These are phyloP conservation scores for Betta splendens DNA, from an alignment of 2,797 vertebrate species.

Conservation along the genomic window DNA sequence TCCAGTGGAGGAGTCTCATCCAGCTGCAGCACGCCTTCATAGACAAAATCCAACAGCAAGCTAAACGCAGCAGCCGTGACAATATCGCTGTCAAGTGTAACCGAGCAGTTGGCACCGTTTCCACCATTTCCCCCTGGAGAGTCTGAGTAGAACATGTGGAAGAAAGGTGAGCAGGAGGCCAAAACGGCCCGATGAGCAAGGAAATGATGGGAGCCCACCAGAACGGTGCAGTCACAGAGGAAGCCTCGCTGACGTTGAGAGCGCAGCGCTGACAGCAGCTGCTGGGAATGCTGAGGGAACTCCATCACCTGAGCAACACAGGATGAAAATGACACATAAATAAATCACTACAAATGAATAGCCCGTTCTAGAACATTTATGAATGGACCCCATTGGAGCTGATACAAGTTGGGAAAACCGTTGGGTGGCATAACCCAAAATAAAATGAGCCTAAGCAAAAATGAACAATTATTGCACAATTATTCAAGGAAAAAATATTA, in stretches of 20 bases:
- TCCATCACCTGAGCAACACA: slow-evolving; percentile 83
- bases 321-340: neutral
- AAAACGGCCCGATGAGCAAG: slow-evolving; percentile 91
- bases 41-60: slow-evolving; percentile 93
- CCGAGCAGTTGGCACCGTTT: slow-evolving; percentile 70
- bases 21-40: slow-evolving; percentile 88
- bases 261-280: slow-evolving; percentile 88
- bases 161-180: slow-evolving; percentile 94
- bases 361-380: too few species aligned
- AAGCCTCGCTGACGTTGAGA: slow-evolving; percentile 93
- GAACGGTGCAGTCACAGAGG: slow-evolving; percentile 92
- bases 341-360: too few species aligned
- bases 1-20: slow-evolving; percentile 87
- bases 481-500: too few species aligned
- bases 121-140: slow-evolving; percentile 76
- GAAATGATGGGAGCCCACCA: slow-evolving; percentile 89
- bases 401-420: too few species aligned
- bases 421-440: too few species aligned
- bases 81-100: slow-evolving; percentile 91
- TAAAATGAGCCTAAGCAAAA: too few species aligned
- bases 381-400: too few species aligned
- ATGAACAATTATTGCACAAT: too few species aligned
- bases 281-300: slow-evolving; percentile 93
- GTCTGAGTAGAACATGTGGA: slow-evolving; percentile 95
- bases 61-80: slow-evolving; percentile 91